Evolutionary conservation across 1,140 invertebrate species (phyloP), one percentile per base, ranked within the genome.

Genomic region (Drosophila chauvacae): DNA sequence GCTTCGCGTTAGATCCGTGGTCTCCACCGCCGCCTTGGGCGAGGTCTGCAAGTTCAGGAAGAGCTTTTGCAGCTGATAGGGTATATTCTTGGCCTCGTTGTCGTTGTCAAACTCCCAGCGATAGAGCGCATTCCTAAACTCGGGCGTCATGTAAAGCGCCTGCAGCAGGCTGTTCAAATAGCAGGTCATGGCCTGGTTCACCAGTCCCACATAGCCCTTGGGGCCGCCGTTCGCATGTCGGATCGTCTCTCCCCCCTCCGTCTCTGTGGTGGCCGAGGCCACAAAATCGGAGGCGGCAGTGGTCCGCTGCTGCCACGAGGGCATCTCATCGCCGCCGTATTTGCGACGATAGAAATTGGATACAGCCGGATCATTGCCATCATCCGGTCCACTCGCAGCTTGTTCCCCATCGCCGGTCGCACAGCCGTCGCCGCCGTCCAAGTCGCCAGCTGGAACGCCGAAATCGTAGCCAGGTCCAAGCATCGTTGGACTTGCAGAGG

Each of bases 141-240:
- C 97, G n/a, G 98, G 97, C 6, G 97, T 98, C 97, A 98, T 98
- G 84, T 95, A 98, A 3, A 98, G 93, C 2, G 97, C 96, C 93
- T 98, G 97, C 2, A 98, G 93, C 28, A 98, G 93, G 93, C 97
- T 97, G 91, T 98, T 98, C 14, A 98, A 94, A 91, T 98, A 98
- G 92, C 97, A 98, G 1, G 97, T 98, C 97, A 98, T 98, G 2
- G 97, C 97, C 93, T 98, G 97, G 93, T 98, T 98, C 0, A 98
- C 97, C 37, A 98, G 93, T 41, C 97, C 97, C 10, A 98, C 96
- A 93, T 97, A 97, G 93, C 95, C 94, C 48, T 75, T 66, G 9
- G 77, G 66, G 3, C 72, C 55, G 6, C 80, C 56, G 59, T 68
- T 70, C 5, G 74, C 72, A 20, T 47, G 59, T 10, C 44, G 58